These are phyloP conservation scores for Pitta sordida DNA, from an alignment of 2,113 vertebrate species.

Conservation along the genomic window DNA sequence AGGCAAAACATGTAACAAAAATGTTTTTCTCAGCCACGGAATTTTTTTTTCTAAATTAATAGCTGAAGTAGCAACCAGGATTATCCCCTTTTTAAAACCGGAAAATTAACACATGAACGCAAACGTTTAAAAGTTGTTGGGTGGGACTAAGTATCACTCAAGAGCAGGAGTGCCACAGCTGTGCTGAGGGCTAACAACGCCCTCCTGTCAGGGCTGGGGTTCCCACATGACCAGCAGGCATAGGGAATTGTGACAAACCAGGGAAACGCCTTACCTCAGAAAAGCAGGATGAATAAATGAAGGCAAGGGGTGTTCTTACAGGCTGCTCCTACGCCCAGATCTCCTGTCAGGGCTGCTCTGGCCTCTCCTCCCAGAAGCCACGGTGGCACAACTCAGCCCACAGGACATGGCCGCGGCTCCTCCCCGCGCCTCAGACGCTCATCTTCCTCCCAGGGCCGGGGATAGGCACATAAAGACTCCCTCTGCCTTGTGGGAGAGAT, in stretches of 20 bases:
- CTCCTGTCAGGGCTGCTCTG: background rate
- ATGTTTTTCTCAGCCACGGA: background rate
- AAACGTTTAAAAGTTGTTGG: no score
- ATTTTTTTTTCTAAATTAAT: background rate
- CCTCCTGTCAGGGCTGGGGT: background rate
- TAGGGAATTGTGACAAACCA: fast-evolving
- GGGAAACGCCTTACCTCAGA: background rate
- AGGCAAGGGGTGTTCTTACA: fast-evolving
- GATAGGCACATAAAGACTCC: fast-evolving
- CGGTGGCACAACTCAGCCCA: background rate
- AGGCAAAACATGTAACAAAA: background rate
- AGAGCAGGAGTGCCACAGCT: fast-evolving
- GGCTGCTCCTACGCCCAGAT: background rate
- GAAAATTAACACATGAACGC: background rate
- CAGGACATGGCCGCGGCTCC: background rate
- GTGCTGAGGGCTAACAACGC: fast-evolving
- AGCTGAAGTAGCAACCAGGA: background rate
- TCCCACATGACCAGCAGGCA: fast-evolving
- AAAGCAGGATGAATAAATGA: background rate
- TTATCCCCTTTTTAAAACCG: background rate
- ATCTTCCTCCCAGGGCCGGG: background rate
- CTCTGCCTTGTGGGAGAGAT: background rate
- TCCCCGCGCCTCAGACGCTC: background rate
- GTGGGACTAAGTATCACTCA: fast-evolving
- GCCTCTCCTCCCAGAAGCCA: background rate